Conservation (phyloP, 2,888 invertebrate genomes). For the Sussaba pulchella region DNA sequence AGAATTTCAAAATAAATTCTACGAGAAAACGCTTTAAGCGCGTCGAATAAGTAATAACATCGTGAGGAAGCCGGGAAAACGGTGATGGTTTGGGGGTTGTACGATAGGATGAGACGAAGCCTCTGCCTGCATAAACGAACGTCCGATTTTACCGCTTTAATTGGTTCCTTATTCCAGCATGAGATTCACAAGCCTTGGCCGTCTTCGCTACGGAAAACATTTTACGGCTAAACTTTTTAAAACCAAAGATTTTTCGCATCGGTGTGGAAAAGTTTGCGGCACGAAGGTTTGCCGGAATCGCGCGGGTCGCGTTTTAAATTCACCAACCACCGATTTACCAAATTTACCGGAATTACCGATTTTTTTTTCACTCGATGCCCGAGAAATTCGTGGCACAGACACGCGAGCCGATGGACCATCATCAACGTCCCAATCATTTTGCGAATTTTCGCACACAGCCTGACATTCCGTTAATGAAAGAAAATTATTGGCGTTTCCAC, state of each 20-base stretch:
- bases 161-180: slow-evolving; percentile 76
- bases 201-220: slow-evolving; percentile 46
- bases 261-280: slow-evolving; percentile 36
- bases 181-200: slow-evolving; percentile 61
- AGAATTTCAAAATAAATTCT: slow-evolving; percentile 82
- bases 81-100: slow-evolving; percentile 4
- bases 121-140: slow-evolving; percentile 76
- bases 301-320: too few species aligned
- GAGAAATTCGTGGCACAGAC: too few species aligned
- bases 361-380: too few species aligned
- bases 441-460: background rate
- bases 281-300: slow-evolving; percentile 27
- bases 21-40: slow-evolving; percentile 69
- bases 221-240: slow-evolving; percentile 75
- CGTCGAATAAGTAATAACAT: slow-evolving; percentile 82
- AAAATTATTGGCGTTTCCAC: slow-evolving; percentile 19
- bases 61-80: slow-evolving; percentile 18
- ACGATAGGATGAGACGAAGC: slow-evolving; percentile 28
- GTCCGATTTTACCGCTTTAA: slow-evolving; percentile 81
- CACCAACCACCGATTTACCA: slow-evolving; percentile 19
- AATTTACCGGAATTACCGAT: too few species aligned
- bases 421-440: background rate
- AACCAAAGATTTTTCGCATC: slow-evolving; percentile 21
- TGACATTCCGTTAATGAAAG: background rate
- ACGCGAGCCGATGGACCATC: too few species aligned